phyloP scores from a whole-genome alignment of 2,113 vertebrate species.

The Murina feae region DNA sequence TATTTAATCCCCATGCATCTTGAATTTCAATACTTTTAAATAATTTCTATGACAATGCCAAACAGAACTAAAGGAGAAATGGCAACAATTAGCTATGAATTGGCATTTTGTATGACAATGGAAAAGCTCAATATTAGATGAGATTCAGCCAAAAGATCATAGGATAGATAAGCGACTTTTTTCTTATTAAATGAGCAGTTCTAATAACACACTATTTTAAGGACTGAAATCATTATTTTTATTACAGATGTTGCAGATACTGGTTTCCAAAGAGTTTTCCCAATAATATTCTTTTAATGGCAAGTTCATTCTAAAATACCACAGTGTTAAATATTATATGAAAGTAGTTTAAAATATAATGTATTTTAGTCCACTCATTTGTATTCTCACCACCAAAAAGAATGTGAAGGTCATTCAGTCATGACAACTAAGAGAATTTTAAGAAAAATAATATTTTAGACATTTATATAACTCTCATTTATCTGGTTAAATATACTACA shows the following conservation, averaged over 20 bases:
- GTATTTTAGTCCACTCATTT: background rate
- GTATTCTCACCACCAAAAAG: background rate
- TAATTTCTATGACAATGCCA: conserved; percentile 41
- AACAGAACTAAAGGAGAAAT: conserved; percentile 24
- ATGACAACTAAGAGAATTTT: background rate
- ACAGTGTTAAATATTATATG: background rate
- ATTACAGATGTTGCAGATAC: background rate
- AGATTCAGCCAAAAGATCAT: conserved; percentile 9
- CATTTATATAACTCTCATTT: conserved; percentile 4
- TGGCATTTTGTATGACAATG: conserved; percentile 33
- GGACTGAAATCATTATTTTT: conserved; percentile 27
- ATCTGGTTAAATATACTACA: background rate
- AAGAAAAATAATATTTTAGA: conserved; percentile 30
- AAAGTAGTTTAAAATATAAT: background rate
- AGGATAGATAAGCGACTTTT: background rate
- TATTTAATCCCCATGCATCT: conserved; percentile 10
- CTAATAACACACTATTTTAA: background rate
- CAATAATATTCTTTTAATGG: background rate
- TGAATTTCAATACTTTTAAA: conserved; percentile 47
- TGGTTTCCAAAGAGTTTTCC: conserved; percentile 2
- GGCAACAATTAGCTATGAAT: conserved; percentile 43
- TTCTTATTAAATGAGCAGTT: conserved; percentile 31
- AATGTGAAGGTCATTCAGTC: background rate
- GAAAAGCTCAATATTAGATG: conserved; percentile 10
- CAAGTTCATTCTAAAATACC: background rate